phyloP scores from a whole-genome alignment of 2,888 invertebrate genomes.

The Watsonalla binaria region DNA sequence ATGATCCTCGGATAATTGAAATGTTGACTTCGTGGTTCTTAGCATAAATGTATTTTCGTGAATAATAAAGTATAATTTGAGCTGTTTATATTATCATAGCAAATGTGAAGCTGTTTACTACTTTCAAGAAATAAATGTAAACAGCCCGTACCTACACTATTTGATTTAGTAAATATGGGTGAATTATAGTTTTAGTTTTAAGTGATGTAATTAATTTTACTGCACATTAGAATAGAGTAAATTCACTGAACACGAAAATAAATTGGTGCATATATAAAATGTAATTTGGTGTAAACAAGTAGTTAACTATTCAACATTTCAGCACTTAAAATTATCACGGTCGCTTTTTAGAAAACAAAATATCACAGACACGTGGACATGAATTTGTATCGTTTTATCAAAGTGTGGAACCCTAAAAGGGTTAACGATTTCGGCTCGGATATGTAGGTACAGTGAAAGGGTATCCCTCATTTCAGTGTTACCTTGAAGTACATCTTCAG shows the following conservation, averaged over 20 bases:
- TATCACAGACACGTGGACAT: not conserved
- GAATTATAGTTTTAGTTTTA: too few relatives aligned
- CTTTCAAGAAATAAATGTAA: too few relatives aligned
- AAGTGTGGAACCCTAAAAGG: not conserved
- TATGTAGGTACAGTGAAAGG: constrained; percentile 8
- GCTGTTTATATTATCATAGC: too few relatives aligned
- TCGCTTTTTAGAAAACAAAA: not conserved
- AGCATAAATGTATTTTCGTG: not conserved
- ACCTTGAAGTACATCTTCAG: constrained; percentile 17
- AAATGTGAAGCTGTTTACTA: too few relatives aligned
- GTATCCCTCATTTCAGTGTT: constrained; percentile 15
- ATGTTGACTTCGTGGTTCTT: not conserved
- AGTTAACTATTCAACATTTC: too few relatives aligned
- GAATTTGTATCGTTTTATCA: not conserved
- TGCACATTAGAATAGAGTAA: not conserved
- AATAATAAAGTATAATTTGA: too few relatives aligned
- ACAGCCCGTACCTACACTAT: too few relatives aligned
- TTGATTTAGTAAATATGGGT: too few relatives aligned
- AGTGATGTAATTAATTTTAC: too few relatives aligned
- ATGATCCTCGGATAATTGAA: not conserved
- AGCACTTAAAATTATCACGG: not conserved
- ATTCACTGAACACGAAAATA: not conserved
- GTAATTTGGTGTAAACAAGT: too few relatives aligned
- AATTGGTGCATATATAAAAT: not conserved
- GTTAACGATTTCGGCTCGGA: not conserved